Base-by-base conservation (phyloP, 2,113 vertebrate genomes). In the Eublepharis macularius region DNA sequence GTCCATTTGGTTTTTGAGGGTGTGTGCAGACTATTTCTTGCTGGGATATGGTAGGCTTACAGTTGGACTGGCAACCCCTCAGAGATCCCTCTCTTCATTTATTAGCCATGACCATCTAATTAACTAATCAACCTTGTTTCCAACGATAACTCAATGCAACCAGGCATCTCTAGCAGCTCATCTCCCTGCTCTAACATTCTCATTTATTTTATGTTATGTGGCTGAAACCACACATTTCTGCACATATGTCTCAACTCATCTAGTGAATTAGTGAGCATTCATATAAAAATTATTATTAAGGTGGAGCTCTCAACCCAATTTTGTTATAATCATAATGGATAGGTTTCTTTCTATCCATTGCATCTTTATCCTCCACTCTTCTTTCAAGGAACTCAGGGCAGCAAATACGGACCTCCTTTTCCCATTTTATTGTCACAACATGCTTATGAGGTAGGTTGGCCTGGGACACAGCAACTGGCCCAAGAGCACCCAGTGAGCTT, bases 271-370 rank as follows among this genome's bases (percentile, higher is more conserved):
- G 12, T 45, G 14, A 14, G 16, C 12, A 63, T 36, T 57, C 19
- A 85, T 19, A 29, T 10, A 12, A 21, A 73, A 17, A 24, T 63
- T 68, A 63, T 84, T 84, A 74, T 63, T 39, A 21, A 76, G n/a
- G 19, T 24, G 29, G 49, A 63, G 84, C 68, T 86, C 51, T 77
- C 79, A 91, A 89, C 72, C 1, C 1, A 2, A 73, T 49, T 86
- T 87, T 84, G 84, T 77, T 86, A 88, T 81, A 87, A 70, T 13
- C 65, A 43, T 85, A 78, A 80, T 63, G 74, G 1, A 0, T 6
- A 24, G 63, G 17, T 57, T 29, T 63, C 60, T 29, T 24, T 63
- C 60, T 63, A 63, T 63, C 26, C 60, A 63, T 63, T 63, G 60
- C 60, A 63, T 21, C 24, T 63, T 26, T 63, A 63, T 63, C 60